Conservation (phyloP, 2,888 invertebrate genomes). For the Branchellion lobata region DNA sequence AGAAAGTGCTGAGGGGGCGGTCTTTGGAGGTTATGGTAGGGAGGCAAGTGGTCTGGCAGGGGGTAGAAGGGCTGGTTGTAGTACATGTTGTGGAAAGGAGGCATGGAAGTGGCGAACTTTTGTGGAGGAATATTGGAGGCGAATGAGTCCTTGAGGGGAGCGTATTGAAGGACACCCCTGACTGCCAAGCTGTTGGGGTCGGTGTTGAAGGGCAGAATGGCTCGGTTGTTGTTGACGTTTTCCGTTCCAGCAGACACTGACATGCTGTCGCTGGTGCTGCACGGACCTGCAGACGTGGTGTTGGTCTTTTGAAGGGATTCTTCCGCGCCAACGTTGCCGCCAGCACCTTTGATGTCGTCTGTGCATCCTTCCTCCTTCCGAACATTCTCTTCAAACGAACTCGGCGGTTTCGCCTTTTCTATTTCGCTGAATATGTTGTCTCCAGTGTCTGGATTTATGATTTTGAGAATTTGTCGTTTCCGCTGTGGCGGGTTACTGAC, state of each 20-base stretch:
- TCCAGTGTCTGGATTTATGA: constrained; percentile 42
- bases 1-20: not conserved
- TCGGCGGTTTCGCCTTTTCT: constrained; percentile 18
- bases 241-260: not conserved
- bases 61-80: constrained; percentile 6
- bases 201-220: not conserved
- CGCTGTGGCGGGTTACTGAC: not conserved
- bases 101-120: not conserved
- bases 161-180: not conserved
- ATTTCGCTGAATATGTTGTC: constrained; percentile 38
- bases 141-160: not conserved
- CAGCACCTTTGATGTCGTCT: not conserved
- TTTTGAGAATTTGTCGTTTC: constrained; percentile 36
- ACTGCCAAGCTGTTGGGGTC: not conserved
- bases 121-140: not conserved
- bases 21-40: not conserved
- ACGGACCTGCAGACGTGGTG: not conserved
- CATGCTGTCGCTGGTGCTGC: not conserved
- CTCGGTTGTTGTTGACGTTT: constrained; percentile 11
- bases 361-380: not conserved
- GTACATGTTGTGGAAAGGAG: not conserved
- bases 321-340: too few species aligned
- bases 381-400: not conserved
- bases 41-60: not conserved
- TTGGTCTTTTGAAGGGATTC: too few species aligned